These are phyloP conservation scores for Myanophis thanlyinensis DNA, from an alignment of 2,113 vertebrate genomes.

Conservation along the genomic window DNA sequence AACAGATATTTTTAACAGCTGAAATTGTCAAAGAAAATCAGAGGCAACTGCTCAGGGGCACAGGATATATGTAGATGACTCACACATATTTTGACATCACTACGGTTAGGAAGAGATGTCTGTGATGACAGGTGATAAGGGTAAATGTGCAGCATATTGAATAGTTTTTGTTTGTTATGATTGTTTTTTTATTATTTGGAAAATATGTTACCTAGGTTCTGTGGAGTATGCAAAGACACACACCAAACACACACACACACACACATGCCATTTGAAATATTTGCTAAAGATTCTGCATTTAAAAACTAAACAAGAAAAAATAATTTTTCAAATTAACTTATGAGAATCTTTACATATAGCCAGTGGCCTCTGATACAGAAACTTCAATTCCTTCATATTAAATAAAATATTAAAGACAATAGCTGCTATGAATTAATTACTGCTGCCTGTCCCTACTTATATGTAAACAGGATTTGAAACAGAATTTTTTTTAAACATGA, in stretches of 20 bases:
- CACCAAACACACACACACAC: no score
- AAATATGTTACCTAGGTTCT: no score
- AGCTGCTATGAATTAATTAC: not conserved
- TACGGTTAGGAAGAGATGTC: no score
- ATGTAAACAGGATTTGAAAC: not conserved
- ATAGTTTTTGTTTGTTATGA: no score
- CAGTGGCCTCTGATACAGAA: not conserved
- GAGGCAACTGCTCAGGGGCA: not conserved
- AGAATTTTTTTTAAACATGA: no score
- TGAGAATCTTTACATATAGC: not conserved
- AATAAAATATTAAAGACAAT: not conserved
- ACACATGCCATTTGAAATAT: not conserved
- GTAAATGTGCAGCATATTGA: no score
- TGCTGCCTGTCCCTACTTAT: not conserved
- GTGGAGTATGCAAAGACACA: no score
- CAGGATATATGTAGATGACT: not conserved
- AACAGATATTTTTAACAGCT: conserved; percentile 41
- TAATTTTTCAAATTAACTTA: not conserved
- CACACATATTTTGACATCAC: not conserved
- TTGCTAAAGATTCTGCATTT: not conserved
- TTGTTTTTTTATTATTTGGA: no score
- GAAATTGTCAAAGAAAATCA: conserved; percentile 54
- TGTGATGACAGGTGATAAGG: no score
- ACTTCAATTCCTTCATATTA: not conserved
- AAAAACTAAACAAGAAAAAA: not conserved